Evolutionary conservation across 2,797 vertebrate genomes (phyloP), one percentile per base, ranked within the genome.

Genomic region (Catamblyrhynchus diadema): DNA sequence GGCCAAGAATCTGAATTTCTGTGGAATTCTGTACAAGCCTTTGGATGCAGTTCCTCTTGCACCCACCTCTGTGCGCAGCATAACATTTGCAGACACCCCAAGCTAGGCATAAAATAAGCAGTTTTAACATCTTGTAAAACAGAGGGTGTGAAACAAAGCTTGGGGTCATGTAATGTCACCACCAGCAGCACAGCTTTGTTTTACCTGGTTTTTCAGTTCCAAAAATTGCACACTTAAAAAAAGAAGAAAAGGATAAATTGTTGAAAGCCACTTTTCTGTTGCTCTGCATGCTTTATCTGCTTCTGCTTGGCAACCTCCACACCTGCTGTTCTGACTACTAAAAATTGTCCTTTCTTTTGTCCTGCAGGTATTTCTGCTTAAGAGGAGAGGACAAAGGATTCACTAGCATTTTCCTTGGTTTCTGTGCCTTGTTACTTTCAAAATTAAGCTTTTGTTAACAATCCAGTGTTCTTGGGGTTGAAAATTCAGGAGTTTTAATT

Each of bases 291-390:
- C 69, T 75, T 87, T 50, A 61, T 69, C 70, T 50, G 66, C 42
- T 56, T 21, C 72, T 33, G 59, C 82, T 88, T 71, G 57, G 82
- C 62, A 74, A 54, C 70, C 72, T 90, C 91, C 89, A 59, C 64
- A 84, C 89, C 89, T 92, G 81, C 73, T 86, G 62, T 93, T 95
- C 81, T n/a, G 35, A 81, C 74, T 88, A 37, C 61, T 81, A 57
- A 77, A 96, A 82, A 70, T 72, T 67, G 54, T 28, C 53, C 59
- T 64, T 75, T 60, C 45, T 86, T 62, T 94, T 81, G 57, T 89
- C 66, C 82, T 69, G 45, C 35, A n/a, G 69, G 42, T 67, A 54
- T 86, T 93, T 59, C 70, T 93, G 61, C 59, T 27, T 60, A 30
- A 44, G 53, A 73, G 30, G 60, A 73, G 48, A 77, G 75, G 53